These are phyloP conservation scores for Pentalonia nigronervosa DNA, from an alignment of 1,140 invertebrate species.

Conservation along the genomic window DNA sequence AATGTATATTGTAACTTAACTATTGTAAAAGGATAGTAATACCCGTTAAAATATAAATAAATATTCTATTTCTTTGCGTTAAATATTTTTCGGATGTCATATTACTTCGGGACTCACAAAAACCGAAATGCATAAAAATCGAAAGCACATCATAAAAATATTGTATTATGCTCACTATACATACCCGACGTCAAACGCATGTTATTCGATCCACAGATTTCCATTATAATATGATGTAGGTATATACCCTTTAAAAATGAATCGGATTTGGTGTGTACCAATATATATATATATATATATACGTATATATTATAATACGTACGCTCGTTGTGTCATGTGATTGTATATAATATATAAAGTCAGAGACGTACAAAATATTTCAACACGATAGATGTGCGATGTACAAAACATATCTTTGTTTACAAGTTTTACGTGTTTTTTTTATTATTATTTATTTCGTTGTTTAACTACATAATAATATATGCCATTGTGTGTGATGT, in stretches of 20 bases:
- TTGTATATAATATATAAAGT: neutral
- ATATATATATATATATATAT: too few species aligned
- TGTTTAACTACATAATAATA: neutral
- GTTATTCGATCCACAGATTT: conserved; percentile 3
- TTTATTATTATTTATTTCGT: conserved; percentile 4
- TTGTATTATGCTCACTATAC: neutral
- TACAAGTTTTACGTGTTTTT: conserved; percentile 45
- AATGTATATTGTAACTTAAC: too few species aligned
- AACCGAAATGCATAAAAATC: neutral
- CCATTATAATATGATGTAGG: neutral
- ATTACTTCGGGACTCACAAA: neutral
- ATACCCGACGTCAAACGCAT: neutral
- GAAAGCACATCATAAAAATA: neutral
- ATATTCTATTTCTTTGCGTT: neutral
- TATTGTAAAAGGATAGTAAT: too few species aligned
- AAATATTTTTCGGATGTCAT: neutral
- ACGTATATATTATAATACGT: too few species aligned
- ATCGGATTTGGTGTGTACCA: neutral
- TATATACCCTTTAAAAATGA: neutral
- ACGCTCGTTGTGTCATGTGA: neutral
- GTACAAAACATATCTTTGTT: conserved; percentile 46
- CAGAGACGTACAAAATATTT: conserved; percentile 22
- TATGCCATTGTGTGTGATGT: neutral
- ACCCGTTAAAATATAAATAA: neutral
- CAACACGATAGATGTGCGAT: neutral